These are phyloP conservation scores for Drosophila eohydei DNA, from an alignment of 2,888 invertebrate species.

Conservation along the genomic window DNA sequence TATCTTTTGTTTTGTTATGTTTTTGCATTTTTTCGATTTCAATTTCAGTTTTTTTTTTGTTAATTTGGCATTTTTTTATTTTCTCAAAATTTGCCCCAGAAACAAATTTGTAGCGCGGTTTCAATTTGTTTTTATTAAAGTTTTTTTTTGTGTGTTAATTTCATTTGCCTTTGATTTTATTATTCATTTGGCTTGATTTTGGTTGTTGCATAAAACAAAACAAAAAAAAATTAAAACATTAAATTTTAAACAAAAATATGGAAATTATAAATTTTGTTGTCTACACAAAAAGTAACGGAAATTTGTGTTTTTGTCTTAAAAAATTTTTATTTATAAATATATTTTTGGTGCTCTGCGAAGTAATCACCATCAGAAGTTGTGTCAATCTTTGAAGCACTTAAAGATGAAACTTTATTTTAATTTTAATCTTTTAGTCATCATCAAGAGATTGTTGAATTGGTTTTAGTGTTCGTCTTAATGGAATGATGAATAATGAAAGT, in stretches of 20 bases:
- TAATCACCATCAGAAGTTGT: too few species aligned
- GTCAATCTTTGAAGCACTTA: too few species aligned
- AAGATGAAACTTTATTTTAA: too few species aligned
- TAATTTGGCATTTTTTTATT: constrained; percentile 9
- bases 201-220: neutral
- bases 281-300: too few species aligned
- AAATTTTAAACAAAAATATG: neutral
- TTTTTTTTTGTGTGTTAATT: neutral
- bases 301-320: too few species aligned
- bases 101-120: constrained; percentile 22
- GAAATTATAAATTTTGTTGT: neutral
- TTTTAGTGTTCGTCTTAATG: too few species aligned
- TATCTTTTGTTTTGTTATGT: constrained; percentile 17
- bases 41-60: constrained; percentile 2
- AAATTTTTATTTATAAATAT: too few species aligned
- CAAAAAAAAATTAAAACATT: neutral
- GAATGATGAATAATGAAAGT: too few species aligned
- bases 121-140: constrained; percentile 7
- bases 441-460: too few species aligned
- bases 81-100: constrained; percentile 18
- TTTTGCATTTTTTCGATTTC: constrained; percentile 11
- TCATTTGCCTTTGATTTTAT: neutral
- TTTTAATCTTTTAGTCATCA: too few species aligned
- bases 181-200: constrained; percentile 1
- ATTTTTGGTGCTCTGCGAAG: too few species aligned